Base-by-base conservation (phyloP, 2,888 invertebrate genomes). In the Mesodorylaimus sp. region DNA sequence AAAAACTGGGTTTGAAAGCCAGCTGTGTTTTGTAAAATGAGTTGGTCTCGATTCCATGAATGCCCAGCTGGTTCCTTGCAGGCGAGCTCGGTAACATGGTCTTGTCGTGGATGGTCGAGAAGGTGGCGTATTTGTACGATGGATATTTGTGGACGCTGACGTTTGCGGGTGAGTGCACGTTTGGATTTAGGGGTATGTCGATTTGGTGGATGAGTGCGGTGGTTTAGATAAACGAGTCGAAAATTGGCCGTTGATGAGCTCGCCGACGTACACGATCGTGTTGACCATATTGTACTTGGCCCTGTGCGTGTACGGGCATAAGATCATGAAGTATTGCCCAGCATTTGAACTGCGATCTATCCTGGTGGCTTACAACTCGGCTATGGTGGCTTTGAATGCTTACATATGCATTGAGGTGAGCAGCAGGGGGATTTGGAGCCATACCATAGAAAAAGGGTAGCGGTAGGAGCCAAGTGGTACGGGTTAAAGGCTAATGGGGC, bases 281-380 rank as follows among this genome's bases (percentile, higher is more conserved):
- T 78, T 81, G 65, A 79, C 81, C 13, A 54, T 76, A 46, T 56
- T 79, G 10, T 87, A 87, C 65, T 73, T 86, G 41, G 72, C 77
- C 57, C 76, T 83, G 58, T 84, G 86, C 13, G 79, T 78, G 75
- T 69, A 76, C 23, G 85, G 86, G 1, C 87, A n/a, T n/a, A n/a
- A n/a, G n/a, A n/a, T n/a, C n/a, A n/a, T n/a, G 24, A 32, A 32
- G 36, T 32, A 13, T 32, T 32, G 10, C 10, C 10, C 10, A 32
- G 16, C 10, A 13, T 32, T 32, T 32, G 36, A 32, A 32, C 10
- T n/a, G n/a, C n/a, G n/a, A n/a, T n/a, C n/a, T n/a, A n/a, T n/a
- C n/a, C n/a, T n/a, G n/a, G n/a, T n/a, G n/a, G n/a, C n/a, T n/a
- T n/a, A n/a, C n/a, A n/a, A n/a, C n/a, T n/a, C n/a, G n/a, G n/a